Base-by-base conservation (phyloP, 2,888 invertebrate species). In the Protophormia terraenovae region DNA sequence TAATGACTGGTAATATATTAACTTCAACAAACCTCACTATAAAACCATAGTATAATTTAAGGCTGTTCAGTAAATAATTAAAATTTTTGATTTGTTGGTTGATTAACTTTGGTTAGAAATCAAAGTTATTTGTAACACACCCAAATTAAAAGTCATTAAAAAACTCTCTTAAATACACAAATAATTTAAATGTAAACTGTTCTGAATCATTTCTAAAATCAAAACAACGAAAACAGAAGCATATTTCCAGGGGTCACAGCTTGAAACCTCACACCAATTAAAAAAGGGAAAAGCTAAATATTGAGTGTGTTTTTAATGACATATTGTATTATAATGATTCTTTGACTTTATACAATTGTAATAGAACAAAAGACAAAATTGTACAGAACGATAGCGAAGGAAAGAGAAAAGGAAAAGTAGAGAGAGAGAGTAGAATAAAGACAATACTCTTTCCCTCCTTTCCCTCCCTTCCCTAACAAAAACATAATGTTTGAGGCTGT, bases 61-160 rank as follows among this genome's bases (percentile, higher is more conserved):
- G 73, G 58, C 47, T 41, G 29, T 10, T 5, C 12, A 29, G 4
- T 19, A 27, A 38, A 27, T 60, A 67, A 69, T 71, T 35, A 45
- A 64, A 16, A 69, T 55, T 66, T 77, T 77, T 66, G 27, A 72
- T 72, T 76, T 82, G 24, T 12, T 66, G 45, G 38, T 41, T 47
- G 12, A 16, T 32, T 22, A 8, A 29, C n/a, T 24, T 22, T 35
- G 14, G 19, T 4, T 24, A 53, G 19, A 35, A 64, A 77, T 55
- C 22, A 29, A 19, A 53, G 27, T n/a, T n/a, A 5, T 12, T 53
- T 76, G 38, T 8, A 32, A 24, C 35, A 38, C 66, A 73, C 27
- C 41, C 14, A 64, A 80, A 47, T 41, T 79, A 64, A 66, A 64
- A 55, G 55, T 32, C 47, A 67, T 75, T 62, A 60, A 60, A 38